Evolutionary conservation across 2,888 invertebrate species (phyloP).

Genomic region (Cheilosia impressa): DNA sequence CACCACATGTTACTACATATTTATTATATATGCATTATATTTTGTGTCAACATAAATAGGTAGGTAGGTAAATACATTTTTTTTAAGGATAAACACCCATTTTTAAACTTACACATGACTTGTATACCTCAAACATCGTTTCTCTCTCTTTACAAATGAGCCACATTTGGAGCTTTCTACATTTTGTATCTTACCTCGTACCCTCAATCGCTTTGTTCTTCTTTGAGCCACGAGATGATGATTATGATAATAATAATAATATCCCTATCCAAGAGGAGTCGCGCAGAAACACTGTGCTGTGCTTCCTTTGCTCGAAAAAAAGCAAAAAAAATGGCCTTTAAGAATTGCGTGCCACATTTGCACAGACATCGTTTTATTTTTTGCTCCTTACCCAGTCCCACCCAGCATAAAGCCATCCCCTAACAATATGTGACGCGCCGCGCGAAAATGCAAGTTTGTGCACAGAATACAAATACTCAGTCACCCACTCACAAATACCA

Average conservation of each 20-base stretch:
- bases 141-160: conserved; percentile 62
- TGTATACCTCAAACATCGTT: conserved; percentile 27
- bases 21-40: neutral
- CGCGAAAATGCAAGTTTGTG: conserved; percentile 70
- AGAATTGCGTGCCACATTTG: conserved; percentile 64
- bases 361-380: conserved; percentile 36
- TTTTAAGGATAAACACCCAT: conserved; percentile 6
- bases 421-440: conserved; percentile 48
- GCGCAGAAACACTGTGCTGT: conserved; percentile 5
- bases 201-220: conserved; percentile 2
- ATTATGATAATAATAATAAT: conserved; percentile 68
- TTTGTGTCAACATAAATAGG: conserved; percentile 1
- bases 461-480: conserved; percentile 54
- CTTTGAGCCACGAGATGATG: conserved; percentile 52
- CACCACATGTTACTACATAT: conserved; percentile 3
- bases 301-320: neutral
- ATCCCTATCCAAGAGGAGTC: conserved; percentile 22
- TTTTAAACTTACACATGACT: conserved; percentile 8
- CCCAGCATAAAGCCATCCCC: neutral
- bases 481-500: conserved; percentile 51
- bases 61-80: neutral
- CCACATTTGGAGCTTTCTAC: conserved; percentile 56
- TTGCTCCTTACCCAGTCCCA: conserved; percentile 3
- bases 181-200: conserved; percentile 1
- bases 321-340: neutral